phyloP scores from a whole-genome alignment of 92 coral and sea anemone genomes.

The Isaurus tuberculatus region DNA sequence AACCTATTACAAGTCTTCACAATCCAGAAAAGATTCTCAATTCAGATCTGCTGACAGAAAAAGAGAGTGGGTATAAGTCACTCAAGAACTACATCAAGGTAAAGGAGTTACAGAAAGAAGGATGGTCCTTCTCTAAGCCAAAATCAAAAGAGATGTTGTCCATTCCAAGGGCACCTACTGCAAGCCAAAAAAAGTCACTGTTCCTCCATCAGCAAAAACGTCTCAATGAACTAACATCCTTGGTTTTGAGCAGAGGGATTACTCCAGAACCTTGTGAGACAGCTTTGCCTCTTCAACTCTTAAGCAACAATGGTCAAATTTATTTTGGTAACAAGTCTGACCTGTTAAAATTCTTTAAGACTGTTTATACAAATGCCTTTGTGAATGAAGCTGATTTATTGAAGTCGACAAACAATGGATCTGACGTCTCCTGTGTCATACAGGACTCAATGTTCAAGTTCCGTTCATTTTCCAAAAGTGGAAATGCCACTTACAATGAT shows the following conservation, averaged over 20 bases:
- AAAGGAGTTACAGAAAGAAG: constrained; percentile 35
- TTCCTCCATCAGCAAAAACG: constrained; percentile 41
- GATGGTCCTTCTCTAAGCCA: constrained; percentile 43
- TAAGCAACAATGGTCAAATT: constrained; percentile 15
- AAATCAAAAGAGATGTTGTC: constrained; percentile 22
- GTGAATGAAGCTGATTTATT: constrained; percentile 12
- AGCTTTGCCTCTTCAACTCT: constrained; percentile 33
- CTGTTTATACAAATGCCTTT: constrained; percentile 11
- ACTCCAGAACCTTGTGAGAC: neutral
- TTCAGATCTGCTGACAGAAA: constrained; percentile 32
- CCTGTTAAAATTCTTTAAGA: constrained; percentile 27
- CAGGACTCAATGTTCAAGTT: constrained; percentile 38
- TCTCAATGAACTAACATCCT: constrained; percentile 39
- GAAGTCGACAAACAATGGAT: constrained; percentile 18
- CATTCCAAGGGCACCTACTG: constrained; percentile 2
- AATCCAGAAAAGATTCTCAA: constrained; percentile 16
- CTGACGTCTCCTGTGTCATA: constrained; percentile 21
- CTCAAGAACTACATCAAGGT: constrained; percentile 27
- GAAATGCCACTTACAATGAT: constrained; percentile 18
- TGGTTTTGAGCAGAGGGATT: constrained; percentile 20
- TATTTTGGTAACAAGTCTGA: constrained; percentile 44
- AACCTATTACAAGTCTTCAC: constrained; percentile 15
- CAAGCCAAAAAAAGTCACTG: constrained; percentile 25
- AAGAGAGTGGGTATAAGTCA: constrained; percentile 24
- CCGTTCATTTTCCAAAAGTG: constrained; percentile 24